Percentiles rank a stretch among this genome's conserved stretches.
These are phyloP conservation scores for Melanotaenia maccullochi DNA, from an alignment of 2,797 vertebrate genomes.

Conservation along the genomic window DNA sequence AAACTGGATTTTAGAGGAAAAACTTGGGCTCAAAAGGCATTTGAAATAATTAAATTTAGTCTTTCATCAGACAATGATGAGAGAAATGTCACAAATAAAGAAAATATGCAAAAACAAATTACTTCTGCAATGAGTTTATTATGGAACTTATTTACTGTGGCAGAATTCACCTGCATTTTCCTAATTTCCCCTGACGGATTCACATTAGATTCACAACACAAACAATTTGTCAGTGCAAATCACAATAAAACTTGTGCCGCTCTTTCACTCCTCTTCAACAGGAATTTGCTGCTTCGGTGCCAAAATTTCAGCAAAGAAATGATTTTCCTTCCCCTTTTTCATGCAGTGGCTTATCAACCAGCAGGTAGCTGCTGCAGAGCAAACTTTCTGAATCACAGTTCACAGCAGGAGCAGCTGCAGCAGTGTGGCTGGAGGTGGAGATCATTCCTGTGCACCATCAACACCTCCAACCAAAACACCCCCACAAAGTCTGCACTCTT, in stretches of 20 bases:
- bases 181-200: background rate
- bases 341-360: slow-evolving; percentile 19
- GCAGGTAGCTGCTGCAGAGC: slow-evolving; percentile 15
- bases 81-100: background rate
- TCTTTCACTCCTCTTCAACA: background rate
- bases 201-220: background rate
- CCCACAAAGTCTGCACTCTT: slow-evolving; percentile 14
- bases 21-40: background rate
- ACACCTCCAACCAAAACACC: slow-evolving; percentile 14
- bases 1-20: background rate
- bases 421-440: slow-evolving; percentile 22
- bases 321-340: background rate
- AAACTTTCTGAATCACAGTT: slow-evolving; percentile 25
- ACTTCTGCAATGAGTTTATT: background rate
- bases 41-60: background rate
- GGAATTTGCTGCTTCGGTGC: background rate
- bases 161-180: background rate
- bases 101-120: background rate
- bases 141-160: background rate
- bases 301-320: slow-evolving; percentile 23
- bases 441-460: slow-evolving; percentile 25
- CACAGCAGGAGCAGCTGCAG: slow-evolving; percentile 22
- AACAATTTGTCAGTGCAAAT: background rate
- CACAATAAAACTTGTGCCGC: background rate
- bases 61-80: background rate